Evolutionary conservation across 2,113 vertebrate genomes (phyloP).

Genomic region (Dermatemys mawii): DNA sequence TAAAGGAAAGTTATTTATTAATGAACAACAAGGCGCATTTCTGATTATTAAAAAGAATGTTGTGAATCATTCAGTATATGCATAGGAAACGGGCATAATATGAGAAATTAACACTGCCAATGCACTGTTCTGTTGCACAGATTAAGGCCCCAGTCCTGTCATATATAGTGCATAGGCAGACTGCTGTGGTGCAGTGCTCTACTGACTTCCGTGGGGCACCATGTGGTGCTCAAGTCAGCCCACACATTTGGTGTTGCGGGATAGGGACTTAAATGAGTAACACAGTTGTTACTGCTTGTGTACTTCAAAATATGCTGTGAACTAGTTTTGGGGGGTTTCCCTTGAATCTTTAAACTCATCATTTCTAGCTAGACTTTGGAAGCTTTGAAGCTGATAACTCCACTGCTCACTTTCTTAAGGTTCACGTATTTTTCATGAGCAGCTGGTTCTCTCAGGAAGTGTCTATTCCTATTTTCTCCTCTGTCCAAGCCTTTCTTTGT

Average conservation of each 20-base stretch:
- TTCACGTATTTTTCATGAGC: not conserved
- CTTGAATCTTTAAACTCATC: not conserved
- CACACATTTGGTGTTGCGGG: not conserved
- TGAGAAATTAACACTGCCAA: not conserved
- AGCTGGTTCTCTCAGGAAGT: not conserved
- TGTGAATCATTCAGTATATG: not conserved
- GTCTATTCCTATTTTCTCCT: not conserved
- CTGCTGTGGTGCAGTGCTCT: not conserved
- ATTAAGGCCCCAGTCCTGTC: not conserved
- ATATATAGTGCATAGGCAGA: not conserved
- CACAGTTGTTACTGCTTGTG: not conserved
- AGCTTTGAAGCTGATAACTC: not conserved
- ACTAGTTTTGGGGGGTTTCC: not conserved
- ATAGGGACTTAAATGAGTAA: not conserved
- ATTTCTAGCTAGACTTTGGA: not conserved
- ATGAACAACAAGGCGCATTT: too few relatives aligned
- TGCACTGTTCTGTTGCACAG: not conserved
- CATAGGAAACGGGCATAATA: not conserved
- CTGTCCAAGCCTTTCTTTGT: not conserved
- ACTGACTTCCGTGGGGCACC: not conserved
- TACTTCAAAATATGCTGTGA: not conserved
- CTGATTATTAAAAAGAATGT: not conserved
- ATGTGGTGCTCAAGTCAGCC: not conserved
- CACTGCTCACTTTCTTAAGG: not conserved
- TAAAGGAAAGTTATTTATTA: not conserved